Base-by-base conservation (phyloP, 2,888 invertebrate genomes). In the Eurytoma adleriae region DNA sequence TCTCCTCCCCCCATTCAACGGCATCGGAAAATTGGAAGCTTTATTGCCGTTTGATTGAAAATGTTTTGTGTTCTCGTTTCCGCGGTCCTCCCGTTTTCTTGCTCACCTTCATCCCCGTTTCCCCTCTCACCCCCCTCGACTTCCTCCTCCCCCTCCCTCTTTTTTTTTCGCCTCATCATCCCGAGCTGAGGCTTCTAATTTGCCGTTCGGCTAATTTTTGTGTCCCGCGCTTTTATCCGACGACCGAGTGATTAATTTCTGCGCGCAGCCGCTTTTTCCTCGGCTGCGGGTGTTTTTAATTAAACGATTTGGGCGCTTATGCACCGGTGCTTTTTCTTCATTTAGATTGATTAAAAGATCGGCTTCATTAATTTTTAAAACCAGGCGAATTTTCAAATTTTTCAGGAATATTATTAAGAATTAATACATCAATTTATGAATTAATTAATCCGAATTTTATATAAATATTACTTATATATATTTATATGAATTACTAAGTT, bases 21-120 rank as follows among this genome's bases (percentile, higher is more conserved):
- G 79, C 80, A 82, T 78, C 77, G 84, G 84, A 85, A 87, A 87
- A 87, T 87, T 86, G 85, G 85, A 84, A 83, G 85, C 86, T 87
- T 87, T 87, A 85, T 85, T 83, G 85, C 80, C 83, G 82, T 83
- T 85, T 85, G 85, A 87, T 86, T 85, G 85, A 84, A 86, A 87
- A 85, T 84, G 84, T 85, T 85, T 84, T 83, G 71, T 82, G 81
- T 77, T 68, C 74, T 72, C 66, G 40, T n/a, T 70, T 64, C 71
- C 16, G 18, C 50, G 59, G 18, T 18, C 16, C 57, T 66, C 40
- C 40, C 14, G 5, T 10, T 74, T 61, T 40, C 56, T 66, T 54
- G 54, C 54, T 13, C n/a, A 54, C 64, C 12, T 64, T 10, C 16
- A 5, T 64, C n/a, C 12, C 14, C 61, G 16, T 1, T 27, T 4